Conservation (phyloP, 2,888 invertebrate species). For the Aradus depressus region DNA sequence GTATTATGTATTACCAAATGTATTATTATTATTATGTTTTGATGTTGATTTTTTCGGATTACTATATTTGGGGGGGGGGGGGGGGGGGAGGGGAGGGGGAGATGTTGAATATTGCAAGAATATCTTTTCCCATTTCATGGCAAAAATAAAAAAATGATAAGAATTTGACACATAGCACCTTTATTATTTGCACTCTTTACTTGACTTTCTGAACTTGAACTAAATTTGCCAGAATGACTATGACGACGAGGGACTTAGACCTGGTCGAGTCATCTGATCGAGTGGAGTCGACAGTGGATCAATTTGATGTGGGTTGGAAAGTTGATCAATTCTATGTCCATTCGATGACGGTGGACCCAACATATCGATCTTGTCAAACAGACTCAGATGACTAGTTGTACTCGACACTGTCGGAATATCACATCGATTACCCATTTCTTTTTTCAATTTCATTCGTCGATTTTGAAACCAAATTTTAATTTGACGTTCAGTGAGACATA, state of each 20-base stretch:
- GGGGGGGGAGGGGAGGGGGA: background rate
- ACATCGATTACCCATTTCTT: slow-evolving; percentile 55
- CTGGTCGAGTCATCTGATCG: slow-evolving; percentile 2
- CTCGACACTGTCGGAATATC: slow-evolving; percentile 24
- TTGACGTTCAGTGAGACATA: slow-evolving; percentile 92
- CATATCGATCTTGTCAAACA: slow-evolving; percentile 21
- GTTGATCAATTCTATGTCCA: background rate
- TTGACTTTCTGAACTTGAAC: no score
- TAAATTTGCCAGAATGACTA: background rate
- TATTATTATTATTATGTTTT: no score
- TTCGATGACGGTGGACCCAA: background rate
- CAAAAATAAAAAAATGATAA: no score
- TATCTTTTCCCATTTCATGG: no score
- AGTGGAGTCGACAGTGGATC: slow-evolving; percentile 6
- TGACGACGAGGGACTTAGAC: background rate
- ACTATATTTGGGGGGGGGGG: background rate
- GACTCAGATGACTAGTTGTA: slow-evolving; percentile 19
- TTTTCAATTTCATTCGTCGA: slow-evolving; percentile 99
- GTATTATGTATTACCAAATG: no score
- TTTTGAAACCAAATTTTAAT: slow-evolving; percentile 99
- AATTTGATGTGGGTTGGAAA: background rate
- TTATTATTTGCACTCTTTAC: no score
- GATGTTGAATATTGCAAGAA: no score
- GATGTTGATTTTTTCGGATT: no score
- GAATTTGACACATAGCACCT: no score